Percentiles rank a stretch among this genome's conserved stretches.
Evolutionary conservation across 2,113 vertebrate genomes (phyloP).

Genomic region (Osmerus mordax): DNA sequence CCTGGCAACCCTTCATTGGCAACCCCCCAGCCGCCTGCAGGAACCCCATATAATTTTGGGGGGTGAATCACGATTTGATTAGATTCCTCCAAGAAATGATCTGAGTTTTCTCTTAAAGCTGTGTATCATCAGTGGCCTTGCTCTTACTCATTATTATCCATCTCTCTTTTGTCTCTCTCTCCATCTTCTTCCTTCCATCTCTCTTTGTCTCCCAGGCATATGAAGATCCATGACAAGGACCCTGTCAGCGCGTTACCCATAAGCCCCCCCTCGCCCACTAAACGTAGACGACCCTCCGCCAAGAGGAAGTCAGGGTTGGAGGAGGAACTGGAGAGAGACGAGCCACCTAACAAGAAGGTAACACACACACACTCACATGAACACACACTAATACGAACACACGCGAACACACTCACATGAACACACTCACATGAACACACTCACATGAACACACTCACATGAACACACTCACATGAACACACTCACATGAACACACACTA

Average conservation of each 20-base stretch:
- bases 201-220: conserved; percentile 76
- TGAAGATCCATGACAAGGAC: conserved; percentile 99
- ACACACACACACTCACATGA: not conserved
- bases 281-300: conserved; percentile 80
- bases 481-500: not conserved
- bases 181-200: not conserved
- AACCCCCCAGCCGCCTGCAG: too few relatives aligned
- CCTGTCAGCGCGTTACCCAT: conserved; percentile 69
- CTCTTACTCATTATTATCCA: not conserved
- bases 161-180: conserved; percentile 1
- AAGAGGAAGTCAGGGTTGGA: conserved; percentile 84
- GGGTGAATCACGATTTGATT: too few relatives aligned
- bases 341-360: conserved; percentile 87
- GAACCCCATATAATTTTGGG: too few relatives aligned
- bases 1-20: too few relatives aligned
- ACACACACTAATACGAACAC: not conserved
- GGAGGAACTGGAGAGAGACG: conserved; percentile 78
- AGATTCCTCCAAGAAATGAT: too few relatives aligned
- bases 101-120: too few relatives aligned
- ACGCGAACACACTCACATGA: not conserved
- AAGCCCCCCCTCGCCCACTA: conserved; percentile 83
- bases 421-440: not conserved
- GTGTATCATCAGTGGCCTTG: too few relatives aligned
- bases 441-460: not conserved
- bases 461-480: not conserved